phyloP scores from a whole-genome alignment of 2,113 vertebrate genomes.

The Galeopterus variegatus region DNA sequence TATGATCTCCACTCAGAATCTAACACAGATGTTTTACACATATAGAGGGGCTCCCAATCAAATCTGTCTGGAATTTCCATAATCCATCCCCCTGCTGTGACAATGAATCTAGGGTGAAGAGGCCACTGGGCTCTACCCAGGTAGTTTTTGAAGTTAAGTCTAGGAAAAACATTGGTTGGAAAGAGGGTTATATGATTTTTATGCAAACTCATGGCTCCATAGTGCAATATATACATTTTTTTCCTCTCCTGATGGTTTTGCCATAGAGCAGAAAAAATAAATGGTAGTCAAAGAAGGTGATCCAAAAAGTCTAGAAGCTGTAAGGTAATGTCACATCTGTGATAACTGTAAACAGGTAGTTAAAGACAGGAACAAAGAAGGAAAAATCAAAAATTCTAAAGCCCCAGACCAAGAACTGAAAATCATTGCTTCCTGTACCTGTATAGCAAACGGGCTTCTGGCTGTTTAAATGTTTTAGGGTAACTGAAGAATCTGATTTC shows the following conservation, averaged over 20 bases:
- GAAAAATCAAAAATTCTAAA: slow-evolving; percentile 51
- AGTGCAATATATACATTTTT: neutral
- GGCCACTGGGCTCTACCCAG: neutral
- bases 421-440: neutral
- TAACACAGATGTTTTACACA: neutral
- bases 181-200: slow-evolving; percentile 25
- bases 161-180: slow-evolving; percentile 33
- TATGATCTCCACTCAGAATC: neutral
- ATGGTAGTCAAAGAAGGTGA: slow-evolving; percentile 30
- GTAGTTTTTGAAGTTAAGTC: neutral
- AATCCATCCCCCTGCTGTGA: neutral
- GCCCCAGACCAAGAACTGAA: neutral
- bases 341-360: slow-evolving; percentile 11
- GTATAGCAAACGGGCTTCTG: neutral
- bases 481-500: slow-evolving; percentile 4
- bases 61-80: neutral
- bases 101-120: neutral
- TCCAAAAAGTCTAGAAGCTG: slow-evolving; percentile 23
- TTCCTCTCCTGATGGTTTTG: slow-evolving; percentile 38
- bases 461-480: slow-evolving; percentile 49
- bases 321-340: slow-evolving; percentile 18
- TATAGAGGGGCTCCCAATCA: neutral
- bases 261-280: slow-evolving; percentile 48
- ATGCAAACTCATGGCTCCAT: slow-evolving; percentile 13
- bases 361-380: neutral